Evolutionary conservation across 2,888 invertebrate species (phyloP), one percentile per base, ranked within the genome.

Genomic region (Atrina japonica): DNA sequence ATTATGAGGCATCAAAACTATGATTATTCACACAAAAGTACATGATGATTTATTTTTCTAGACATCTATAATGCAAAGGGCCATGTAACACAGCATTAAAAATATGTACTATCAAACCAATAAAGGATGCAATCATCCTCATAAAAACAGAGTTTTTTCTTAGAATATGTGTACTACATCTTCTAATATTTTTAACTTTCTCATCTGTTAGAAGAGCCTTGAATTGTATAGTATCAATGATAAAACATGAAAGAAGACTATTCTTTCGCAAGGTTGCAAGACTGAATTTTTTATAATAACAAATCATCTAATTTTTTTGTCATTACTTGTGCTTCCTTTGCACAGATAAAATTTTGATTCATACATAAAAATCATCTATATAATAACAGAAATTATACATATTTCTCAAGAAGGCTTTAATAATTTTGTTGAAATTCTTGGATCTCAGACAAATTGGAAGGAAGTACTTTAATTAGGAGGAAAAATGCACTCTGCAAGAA

Each of bases 161-260:
- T 9, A 77, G 29, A 14, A 73, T 61, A 16, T 14, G 1, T n/a
- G 43, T 21, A 11, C 69, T 74, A 11, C n/a, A 43, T 1, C 9
- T 18, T 3, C 60, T 35, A 3, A 77, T 70, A 45, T 74, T 73
- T 3, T 60, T 1, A 18, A 76, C 21, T 45, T 77, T 77, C 14
- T 75, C 67, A 9, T 71, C 73, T 35, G 80, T 63, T 23, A 74
- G 40, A 60, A 58, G 67, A 27, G 75, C 64, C 43, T 53, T 70
- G 49, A 79, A 75, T 27, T 25, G 29, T 9, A 67, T 70, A 2
- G 79, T 69, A 63, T 75, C 71, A n/a, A 73, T 45, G 11, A 75
- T 55, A n/a, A n/a, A 59, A 75, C 64, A 11, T 76, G 75, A 70
- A 75, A 71, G 58, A 66, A 75, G 16, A 61, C 41, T 23, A 65